Conservation (phyloP, 2,888 invertebrate genomes). For the Tethea ocularis region DNA sequence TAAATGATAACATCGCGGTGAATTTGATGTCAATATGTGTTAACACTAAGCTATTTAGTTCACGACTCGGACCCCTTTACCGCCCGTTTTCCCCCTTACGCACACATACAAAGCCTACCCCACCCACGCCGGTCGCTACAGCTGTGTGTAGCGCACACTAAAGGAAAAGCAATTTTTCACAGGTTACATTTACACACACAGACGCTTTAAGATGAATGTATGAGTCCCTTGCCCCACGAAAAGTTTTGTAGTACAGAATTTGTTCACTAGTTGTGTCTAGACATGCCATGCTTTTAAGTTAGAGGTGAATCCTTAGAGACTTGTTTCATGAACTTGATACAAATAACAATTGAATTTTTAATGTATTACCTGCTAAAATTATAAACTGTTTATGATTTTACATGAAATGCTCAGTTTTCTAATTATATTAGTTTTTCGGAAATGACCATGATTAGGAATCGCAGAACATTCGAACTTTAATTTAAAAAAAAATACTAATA, state of each 20-base stretch:
- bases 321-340: conserved; percentile 60
- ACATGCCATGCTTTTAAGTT: conserved; percentile 78
- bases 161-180: conserved; percentile 78
- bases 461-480: no score
- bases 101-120: conserved; percentile 48
- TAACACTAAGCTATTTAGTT: conserved; percentile 85
- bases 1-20: conserved; percentile 83
- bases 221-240: conserved; percentile 76
- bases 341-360: conserved; percentile 42
- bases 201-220: conserved; percentile 57
- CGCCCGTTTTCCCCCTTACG: conserved; percentile 41
- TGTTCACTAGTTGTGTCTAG: conserved; percentile 82
- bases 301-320: conserved; percentile 72
- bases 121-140: conserved; percentile 39
- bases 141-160: conserved; percentile 59
- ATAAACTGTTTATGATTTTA: neutral
- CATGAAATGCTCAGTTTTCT: neutral
- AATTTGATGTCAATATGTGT: conserved; percentile 85
- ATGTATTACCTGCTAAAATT: conserved; percentile 25
- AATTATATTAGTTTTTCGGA: neutral
- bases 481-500: no score
- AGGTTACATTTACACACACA: conserved; percentile 70
- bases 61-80: conserved; percentile 75
- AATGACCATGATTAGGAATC: no score
- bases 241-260: conserved; percentile 81